These are phyloP conservation scores for Rutilus rutilus DNA, from an alignment of 2,113 vertebrate species.

Conservation along the genomic window DNA sequence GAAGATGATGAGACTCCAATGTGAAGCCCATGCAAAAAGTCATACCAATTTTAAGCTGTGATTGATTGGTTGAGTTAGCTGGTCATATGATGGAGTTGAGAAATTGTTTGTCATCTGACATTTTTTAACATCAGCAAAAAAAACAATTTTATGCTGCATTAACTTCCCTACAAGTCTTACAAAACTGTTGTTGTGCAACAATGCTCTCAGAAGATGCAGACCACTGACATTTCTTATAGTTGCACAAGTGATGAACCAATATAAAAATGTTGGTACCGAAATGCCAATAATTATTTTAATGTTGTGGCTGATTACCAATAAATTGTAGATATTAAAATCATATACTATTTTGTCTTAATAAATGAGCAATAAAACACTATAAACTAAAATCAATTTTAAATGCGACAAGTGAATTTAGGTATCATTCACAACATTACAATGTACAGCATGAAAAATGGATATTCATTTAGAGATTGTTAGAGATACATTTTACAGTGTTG, in stretches of 20 bases:
- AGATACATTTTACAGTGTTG: too few relatives aligned
- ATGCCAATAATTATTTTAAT: neutral
- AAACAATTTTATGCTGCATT: neutral
- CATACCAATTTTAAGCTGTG: neutral
- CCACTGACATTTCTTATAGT: neutral
- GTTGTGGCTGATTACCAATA: neutral
- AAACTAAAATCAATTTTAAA: too few relatives aligned
- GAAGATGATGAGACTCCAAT: neutral
- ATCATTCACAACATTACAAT: too few relatives aligned
- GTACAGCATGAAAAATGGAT: too few relatives aligned
- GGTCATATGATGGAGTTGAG: constrained; percentile 12
- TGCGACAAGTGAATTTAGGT: too few relatives aligned
- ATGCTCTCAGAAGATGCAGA: neutral
- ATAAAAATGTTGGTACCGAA: neutral
- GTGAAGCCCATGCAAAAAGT: neutral
- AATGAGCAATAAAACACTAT: too few relatives aligned
- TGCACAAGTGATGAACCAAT: neutral
- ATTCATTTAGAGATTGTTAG: too few relatives aligned
- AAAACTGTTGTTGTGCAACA: constrained; percentile 23
- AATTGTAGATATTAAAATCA: too few relatives aligned
- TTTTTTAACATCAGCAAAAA: constrained; percentile 41
- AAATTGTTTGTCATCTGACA: constrained; percentile 34
- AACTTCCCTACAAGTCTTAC: constrained; percentile 34
- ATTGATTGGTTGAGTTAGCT: neutral
- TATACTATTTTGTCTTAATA: too few relatives aligned